Conservation (phyloP, 2,113 vertebrate species). For the Sorex araneus region DNA sequence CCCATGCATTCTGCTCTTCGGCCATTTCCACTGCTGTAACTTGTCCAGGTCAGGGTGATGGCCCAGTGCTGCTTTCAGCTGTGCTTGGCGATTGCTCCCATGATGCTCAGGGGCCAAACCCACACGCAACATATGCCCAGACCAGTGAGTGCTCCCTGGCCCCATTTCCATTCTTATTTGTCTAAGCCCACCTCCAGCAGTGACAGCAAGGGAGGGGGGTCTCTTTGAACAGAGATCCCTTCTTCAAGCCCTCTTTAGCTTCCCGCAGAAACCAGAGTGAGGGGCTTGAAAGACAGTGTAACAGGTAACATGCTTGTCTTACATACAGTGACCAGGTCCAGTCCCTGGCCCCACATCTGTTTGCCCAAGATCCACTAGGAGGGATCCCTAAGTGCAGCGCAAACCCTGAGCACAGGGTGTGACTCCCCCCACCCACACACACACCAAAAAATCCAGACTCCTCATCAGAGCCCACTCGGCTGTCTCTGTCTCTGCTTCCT, state of each 20-base stretch:
- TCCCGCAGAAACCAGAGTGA: conserved; percentile 3
- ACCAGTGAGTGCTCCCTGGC: too few relatives aligned
- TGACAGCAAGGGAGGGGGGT: neutral
- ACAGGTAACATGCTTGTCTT: too few relatives aligned
- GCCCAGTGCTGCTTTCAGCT: neutral
- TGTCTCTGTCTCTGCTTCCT: conserved; percentile 1
- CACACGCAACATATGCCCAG: too few relatives aligned
- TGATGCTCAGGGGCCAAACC: too few relatives aligned
- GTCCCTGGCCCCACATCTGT: too few relatives aligned
- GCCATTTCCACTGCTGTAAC: neutral
- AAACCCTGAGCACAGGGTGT: too few relatives aligned
- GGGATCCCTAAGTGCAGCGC: too few relatives aligned
- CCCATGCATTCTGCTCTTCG: neutral
- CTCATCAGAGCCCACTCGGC: conserved; percentile 5
- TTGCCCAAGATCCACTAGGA: too few relatives aligned
- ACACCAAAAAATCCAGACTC: neutral
- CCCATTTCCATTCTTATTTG: neutral
- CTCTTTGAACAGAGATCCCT: neutral
- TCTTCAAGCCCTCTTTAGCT: conserved; percentile 7
- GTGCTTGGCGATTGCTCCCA: too few relatives aligned
- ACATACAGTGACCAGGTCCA: too few relatives aligned
- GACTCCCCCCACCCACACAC: too few relatives aligned
- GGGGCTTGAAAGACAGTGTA: too few relatives aligned
- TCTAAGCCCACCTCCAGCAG: neutral
- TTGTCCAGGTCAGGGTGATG: neutral